Base-by-base conservation (phyloP, 2,113 vertebrate genomes). In the Cololabis saira region DNA sequence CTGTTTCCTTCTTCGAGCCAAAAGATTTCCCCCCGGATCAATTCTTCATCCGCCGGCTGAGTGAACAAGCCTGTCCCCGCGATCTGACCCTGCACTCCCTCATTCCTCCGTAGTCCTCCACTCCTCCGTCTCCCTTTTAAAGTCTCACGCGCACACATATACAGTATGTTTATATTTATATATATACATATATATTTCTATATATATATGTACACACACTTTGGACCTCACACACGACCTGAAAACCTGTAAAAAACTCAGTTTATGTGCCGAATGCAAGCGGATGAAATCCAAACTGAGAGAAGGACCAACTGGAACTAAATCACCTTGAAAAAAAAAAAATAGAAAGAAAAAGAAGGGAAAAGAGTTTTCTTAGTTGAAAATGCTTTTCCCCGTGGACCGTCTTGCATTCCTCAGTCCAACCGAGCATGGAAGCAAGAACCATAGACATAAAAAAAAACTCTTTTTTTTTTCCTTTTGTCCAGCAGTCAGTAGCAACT, bases 31-130 rank as follows among this genome's bases (percentile, higher is more conserved):
- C 80, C 47, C 22, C 2, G 45, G 84, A 87, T 87, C 80, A 75
- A 83, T 91, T 74, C 78, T 67, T 89, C 84, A 87, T 88, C 71
- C n/a, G 18, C 53, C 24, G 59, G 61, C 87, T 60, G 83, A 84
- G 74, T 76, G 83, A 85, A 81, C 83, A 76, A 83, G 86, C 67
- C 82, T 71, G 78, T 82, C 83, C 71, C 86, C 87, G 82, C 49
- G n/a, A 47, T 71, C 74, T 86, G 81, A 89, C 81, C 89, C 81
- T 49, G 42, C 24, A 75, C 90, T 90, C 90, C 86, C 87, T 89
- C 85, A 90, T 90, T 90, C 87, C 84, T 81, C 84, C 74, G 43
- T 76, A 43, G 68, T 22, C 80, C 67, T 75, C 70, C 57, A 62
- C 71, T 73, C 78, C 77, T 74, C 78, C 22, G 24, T 59, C 57